These are phyloP conservation scores for Apus apus DNA, from an alignment of 2,113 vertebrate species.

Conservation along the genomic window DNA sequence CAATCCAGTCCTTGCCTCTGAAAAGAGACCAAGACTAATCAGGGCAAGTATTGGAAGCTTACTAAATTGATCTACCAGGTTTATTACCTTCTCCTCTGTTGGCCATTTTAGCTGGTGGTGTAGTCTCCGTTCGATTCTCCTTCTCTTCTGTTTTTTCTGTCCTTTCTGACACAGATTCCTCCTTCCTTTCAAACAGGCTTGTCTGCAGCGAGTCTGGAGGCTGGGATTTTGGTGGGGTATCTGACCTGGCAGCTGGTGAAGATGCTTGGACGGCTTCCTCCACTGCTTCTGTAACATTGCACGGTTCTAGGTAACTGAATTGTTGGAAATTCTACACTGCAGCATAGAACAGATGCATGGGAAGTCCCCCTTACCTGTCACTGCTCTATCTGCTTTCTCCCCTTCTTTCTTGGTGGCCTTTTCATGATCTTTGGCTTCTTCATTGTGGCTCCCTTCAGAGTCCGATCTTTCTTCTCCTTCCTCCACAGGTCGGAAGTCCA, in stretches of 20 bases:
- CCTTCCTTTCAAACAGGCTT: conserved; percentile 71
- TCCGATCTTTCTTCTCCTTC: conserved; percentile 89
- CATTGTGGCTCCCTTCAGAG: conserved; percentile 85
- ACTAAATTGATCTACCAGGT: not conserved
- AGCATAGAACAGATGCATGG: not conserved
- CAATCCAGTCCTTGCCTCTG: not conserved
- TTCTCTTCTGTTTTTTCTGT: conserved; percentile 74
- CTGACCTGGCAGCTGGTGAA: conserved; percentile 68
- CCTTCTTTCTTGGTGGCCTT: conserved; percentile 76
- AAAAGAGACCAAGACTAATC: not conserved
- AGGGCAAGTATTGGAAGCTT: not conserved
- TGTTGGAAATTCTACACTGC: not conserved
- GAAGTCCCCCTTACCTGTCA: conserved; percentile 48
- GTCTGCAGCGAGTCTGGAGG: conserved; percentile 65
- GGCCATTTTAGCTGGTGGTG: conserved; percentile 64
- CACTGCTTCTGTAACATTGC: conserved; percentile 72
- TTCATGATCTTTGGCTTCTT: conserved; percentile 91
- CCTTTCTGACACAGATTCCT: conserved; percentile 70
- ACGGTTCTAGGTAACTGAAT: conserved; percentile 18
- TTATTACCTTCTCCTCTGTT: conserved; percentile 76
- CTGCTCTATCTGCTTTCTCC: conserved; percentile 71
- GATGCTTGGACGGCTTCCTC: conserved; percentile 70
- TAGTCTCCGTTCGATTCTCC: conserved; percentile 62
- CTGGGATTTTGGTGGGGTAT: conserved; percentile 72
- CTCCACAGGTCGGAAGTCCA: conserved; percentile 91